These are phyloP conservation scores for Epinephelus cyanopodus DNA, from an alignment of 2,113 vertebrate genomes.

Conservation along the genomic window DNA sequence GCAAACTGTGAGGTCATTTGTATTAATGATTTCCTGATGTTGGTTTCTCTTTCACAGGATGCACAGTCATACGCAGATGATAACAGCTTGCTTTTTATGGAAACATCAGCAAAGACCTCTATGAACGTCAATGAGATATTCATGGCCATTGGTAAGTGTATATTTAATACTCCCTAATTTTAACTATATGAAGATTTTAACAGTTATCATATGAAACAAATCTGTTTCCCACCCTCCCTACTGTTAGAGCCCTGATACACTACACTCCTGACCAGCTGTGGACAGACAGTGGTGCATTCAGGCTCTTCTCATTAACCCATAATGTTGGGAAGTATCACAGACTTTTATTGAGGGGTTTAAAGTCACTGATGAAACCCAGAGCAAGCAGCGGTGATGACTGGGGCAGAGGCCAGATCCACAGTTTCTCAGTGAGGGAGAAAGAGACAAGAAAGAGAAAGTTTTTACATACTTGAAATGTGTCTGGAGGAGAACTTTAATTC, in stretches of 20 bases:
- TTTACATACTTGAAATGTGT: too few relatives aligned
- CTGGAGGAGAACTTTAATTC: too few relatives aligned
- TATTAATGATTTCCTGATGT: background rate
- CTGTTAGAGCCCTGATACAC: background rate
- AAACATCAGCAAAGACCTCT: slow-evolving; percentile 98
- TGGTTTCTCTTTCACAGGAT: slow-evolving; percentile 85
- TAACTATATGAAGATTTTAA: background rate
- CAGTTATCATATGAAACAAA: background rate
- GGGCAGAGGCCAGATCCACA: too few relatives aligned
- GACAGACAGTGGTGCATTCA: background rate
- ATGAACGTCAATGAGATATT: slow-evolving; percentile 99
- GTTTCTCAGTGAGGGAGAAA: too few relatives aligned
- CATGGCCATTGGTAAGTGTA: slow-evolving; percentile 96
- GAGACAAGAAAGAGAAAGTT: too few relatives aligned
- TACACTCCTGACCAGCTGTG: too few relatives aligned
- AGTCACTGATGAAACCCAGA: too few relatives aligned
- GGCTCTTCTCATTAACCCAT: background rate
- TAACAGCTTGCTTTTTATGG: slow-evolving; percentile 99
- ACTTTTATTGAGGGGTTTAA: too few relatives aligned
- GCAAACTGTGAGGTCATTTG: background rate
- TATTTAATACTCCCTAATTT: background rate
- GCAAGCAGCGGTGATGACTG: too few relatives aligned
- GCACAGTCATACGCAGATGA: slow-evolving; percentile 98
- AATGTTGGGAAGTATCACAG: background rate
- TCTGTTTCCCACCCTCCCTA: too few relatives aligned